A percentile compares a stretch with the other conserved stretches of the same genome.
These are phyloP conservation scores for Callocephalon fimbriatum DNA, from an alignment of 2,113 vertebrate species.

Conservation along the genomic window DNA sequence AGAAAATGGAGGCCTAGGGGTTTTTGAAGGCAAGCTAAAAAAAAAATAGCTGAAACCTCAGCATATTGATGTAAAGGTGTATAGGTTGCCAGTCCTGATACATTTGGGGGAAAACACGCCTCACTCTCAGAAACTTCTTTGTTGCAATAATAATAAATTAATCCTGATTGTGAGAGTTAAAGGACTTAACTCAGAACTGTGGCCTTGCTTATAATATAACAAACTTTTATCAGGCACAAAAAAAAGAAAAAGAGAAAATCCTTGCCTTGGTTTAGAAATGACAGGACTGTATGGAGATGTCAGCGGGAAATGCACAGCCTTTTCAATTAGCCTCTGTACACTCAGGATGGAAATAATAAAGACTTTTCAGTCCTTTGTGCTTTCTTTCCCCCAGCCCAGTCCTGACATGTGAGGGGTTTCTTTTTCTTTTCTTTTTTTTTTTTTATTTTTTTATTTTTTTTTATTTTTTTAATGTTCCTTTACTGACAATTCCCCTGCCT, in stretches of 20 bases:
- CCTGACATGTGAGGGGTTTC: background rate
- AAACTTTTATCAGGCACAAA: background rate
- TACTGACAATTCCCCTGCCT: background rate
- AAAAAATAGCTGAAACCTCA: background rate
- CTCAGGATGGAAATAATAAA: background rate
- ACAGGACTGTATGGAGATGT: background rate
- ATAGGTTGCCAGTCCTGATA: background rate
- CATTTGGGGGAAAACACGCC: background rate
- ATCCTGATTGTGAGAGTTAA: background rate
- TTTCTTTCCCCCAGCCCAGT: background rate
- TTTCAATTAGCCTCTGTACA: background rate
- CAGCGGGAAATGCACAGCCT: background rate
- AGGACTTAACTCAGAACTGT: background rate
- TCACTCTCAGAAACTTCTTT: background rate
- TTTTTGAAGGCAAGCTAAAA: background rate
- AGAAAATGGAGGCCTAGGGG: background rate
- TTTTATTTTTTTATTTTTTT: too few species aligned
- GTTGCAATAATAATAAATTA: background rate
- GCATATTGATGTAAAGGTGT: background rate
- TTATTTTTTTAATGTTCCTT: background rate
- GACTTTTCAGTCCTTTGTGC: background rate
- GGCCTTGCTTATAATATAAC: rapidly evolving
- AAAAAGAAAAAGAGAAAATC: rapidly evolving
- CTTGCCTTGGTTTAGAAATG: background rate
- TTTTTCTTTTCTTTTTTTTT: background rate